A percentile compares a stretch with the other conserved stretches of the same genome.
phyloP scores from a whole-genome alignment of 2,113 vertebrate species.

The Eidolon helvum region DNA sequence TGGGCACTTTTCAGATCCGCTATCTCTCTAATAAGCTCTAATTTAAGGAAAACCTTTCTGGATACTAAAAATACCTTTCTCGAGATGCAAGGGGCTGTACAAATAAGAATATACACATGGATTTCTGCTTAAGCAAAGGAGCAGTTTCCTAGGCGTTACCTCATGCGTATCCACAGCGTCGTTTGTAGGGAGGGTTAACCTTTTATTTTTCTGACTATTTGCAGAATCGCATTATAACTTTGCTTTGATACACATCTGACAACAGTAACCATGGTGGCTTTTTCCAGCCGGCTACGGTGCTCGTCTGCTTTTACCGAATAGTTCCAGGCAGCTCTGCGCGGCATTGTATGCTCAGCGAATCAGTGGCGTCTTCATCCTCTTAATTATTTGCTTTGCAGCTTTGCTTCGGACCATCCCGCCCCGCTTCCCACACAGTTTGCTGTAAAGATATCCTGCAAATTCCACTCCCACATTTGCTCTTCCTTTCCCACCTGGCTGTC shows the following conservation, averaged over 20 bases:
- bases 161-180: neutral
- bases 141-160: neutral
- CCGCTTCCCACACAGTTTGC: neutral
- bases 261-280: neutral
- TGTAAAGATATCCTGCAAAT: neutral
- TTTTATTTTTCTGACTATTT: neutral
- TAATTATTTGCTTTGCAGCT: neutral
- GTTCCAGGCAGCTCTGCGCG: neutral
- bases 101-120: neutral
- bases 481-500: neutral
- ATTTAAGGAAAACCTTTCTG: constrained; percentile 8
- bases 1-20: neutral
- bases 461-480: neutral
- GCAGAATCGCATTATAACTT: neutral
- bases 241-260: neutral
- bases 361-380: neutral
- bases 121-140: constrained; percentile 10
- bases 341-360: neutral
- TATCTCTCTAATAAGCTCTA: neutral
- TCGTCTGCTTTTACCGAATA: neutral
- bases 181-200: neutral
- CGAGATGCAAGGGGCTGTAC: neutral
- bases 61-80: constrained; percentile 5
- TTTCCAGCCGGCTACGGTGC: neutral
- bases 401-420: neutral